These are phyloP conservation scores for Oryctes rhinoceros DNA, from an alignment of 1,140 invertebrate genomes.

Conservation along the genomic window DNA sequence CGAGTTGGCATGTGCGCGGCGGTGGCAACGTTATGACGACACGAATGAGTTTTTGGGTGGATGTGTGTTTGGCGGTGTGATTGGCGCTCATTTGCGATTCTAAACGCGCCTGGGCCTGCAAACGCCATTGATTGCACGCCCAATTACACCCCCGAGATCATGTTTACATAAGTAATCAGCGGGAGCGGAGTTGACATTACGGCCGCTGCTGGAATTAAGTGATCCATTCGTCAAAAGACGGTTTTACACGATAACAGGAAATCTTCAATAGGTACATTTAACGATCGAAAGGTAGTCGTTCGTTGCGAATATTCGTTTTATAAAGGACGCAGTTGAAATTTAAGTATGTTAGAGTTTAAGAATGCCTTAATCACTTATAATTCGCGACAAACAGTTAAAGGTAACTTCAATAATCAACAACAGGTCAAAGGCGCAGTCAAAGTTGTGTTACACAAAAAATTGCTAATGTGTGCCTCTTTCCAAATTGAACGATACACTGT, in stretches of 20 bases:
- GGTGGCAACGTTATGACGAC: neutral
- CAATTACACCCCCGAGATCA: slow-evolving; percentile 61
- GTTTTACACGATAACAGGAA: slow-evolving; percentile 9
- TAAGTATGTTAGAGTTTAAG: no score
- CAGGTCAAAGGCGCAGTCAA: no score
- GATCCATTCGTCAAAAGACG: slow-evolving; percentile 44
- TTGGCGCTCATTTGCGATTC: slow-evolving; percentile 52
- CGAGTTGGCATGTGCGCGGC: neutral
- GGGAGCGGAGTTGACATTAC: slow-evolving; percentile 57
- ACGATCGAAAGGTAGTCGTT: no score
- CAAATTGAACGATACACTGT: no score
- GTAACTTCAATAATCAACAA: no score
- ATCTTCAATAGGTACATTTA: neutral
- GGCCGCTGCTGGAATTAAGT: slow-evolving; percentile 56
- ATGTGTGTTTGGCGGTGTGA: slow-evolving; percentile 41
- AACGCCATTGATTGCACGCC: slow-evolving; percentile 60
- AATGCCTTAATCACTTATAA: no score
- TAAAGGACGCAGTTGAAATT: no score
- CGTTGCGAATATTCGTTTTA: no score
- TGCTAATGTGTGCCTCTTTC: no score
- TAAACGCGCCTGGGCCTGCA: slow-evolving; percentile 51
- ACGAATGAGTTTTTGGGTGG: slow-evolving; percentile 21
- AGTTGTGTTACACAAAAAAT: no score
- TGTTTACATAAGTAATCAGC: slow-evolving; percentile 61
- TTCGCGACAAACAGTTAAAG: no score